Base-by-base conservation (phyloP, 2,113 vertebrate genomes). In the Callopanchax toddi region DNA sequence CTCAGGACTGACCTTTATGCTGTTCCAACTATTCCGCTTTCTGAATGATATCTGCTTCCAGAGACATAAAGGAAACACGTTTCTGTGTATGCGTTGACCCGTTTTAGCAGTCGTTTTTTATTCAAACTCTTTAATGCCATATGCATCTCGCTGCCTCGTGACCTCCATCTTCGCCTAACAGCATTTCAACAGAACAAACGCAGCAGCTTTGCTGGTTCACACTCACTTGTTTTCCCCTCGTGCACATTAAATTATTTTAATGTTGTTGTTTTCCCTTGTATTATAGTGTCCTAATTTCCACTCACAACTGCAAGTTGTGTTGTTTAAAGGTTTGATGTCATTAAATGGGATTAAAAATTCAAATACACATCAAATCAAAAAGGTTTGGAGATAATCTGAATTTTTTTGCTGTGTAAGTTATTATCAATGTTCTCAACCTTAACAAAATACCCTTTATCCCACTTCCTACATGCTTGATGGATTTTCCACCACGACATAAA, bases 241-340 rank as follows among this genome's bases (percentile, higher is more conserved):
- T 44, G 37, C 60, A 61, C 51, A 69, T 68, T 21, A 55, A 13
- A 72, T 52, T 5, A 60, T 29, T 76, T 74, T 75, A 9, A 68
- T 78, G 57, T 54, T 20, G 32, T 23, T 32, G 29, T 43, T 20
- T 50, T 17, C 34, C 45, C 32, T 23, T 67, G 29, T 50, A 67
- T 77, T 70, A 5, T 39, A 10, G 43, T 48, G 67, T 39, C 57
- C 70, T 62, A 72, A 52, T 82, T 79, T 72, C 48, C 7, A 5
- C 45, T 49, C 13, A 45, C 51, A 46, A 43, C 34, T 25, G 34
- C 11, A 10, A 34, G 43, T 34, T 62, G 20, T 54, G 54, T 40
- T 62, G 22, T 10, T 22, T 40, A 23, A 18, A 25, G 5, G 1
- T 70, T 65, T 49, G 5, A 0, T 54, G 53, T 60, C 49, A 37